A percentile compares a stretch with the other conserved stretches of the same genome.
Conservation (phyloP, 2,797 vertebrate genomes). For the Pseudomugil gertrudae region DNA sequence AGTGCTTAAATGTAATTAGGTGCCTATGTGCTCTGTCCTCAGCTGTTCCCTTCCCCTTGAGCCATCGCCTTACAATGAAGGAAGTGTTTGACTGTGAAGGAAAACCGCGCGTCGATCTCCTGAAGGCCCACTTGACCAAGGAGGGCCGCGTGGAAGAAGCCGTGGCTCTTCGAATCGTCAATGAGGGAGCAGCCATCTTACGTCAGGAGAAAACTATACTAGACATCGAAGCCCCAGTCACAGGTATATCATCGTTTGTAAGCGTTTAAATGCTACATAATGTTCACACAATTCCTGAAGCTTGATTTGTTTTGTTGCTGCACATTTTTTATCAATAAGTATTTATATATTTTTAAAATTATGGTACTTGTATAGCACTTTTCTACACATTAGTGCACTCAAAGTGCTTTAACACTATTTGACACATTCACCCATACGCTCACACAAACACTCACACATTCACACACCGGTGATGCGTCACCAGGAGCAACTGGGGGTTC, state of each 20-base stretch:
- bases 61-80: conserved; percentile 86
- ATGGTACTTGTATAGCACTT: too few relatives aligned
- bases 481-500: too few relatives aligned
- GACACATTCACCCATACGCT: too few relatives aligned
- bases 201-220: conserved; percentile 87
- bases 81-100: conserved; percentile 87
- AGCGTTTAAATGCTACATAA: background rate
- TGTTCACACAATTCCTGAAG: background rate
- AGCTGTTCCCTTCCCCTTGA: conserved; percentile 87
- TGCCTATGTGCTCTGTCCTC: conserved; percentile 54
- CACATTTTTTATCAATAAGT: too few relatives aligned
- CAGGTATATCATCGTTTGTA: conserved; percentile 69
- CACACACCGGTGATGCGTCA: too few relatives aligned
- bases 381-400: too few relatives aligned
- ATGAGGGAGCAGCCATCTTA: conserved; percentile 83
- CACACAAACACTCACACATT: too few relatives aligned
- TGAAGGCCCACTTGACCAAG: conserved; percentile 87
- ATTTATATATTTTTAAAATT: too few relatives aligned
- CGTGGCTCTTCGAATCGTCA: conserved; percentile 82
- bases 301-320: too few relatives aligned
- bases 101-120: conserved; percentile 85
- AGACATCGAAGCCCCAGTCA: conserved; percentile 87
- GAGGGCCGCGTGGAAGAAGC: conserved; percentile 86
- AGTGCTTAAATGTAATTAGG: conserved; percentile 27
- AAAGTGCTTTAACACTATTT: too few relatives aligned